Evolutionary conservation across 53 echinoderm and acorn worm species (phyloP).

Genomic region (Pentamera pediparva): DNA sequence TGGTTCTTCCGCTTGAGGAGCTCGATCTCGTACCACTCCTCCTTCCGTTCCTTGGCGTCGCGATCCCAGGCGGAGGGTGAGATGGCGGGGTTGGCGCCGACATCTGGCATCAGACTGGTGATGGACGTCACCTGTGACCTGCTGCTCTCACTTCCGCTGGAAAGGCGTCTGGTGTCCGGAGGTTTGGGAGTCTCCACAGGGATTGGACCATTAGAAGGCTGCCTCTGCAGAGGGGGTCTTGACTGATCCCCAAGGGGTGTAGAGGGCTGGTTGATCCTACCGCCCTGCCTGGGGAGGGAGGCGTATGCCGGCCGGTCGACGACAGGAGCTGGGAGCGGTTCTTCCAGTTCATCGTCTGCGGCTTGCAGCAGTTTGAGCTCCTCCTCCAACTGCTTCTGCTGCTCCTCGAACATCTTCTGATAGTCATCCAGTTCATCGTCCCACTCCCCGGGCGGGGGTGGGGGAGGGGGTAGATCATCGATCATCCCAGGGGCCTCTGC

Average conservation of each 20-base stretch:
- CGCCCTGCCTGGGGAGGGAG: conserved; percentile 67
- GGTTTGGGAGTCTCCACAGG: conserved; percentile 66
- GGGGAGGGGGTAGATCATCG: conserved; percentile 59
- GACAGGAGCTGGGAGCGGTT: conserved; percentile 6
- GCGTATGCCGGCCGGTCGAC: conserved; percentile 56
- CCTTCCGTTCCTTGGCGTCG: conserved; percentile 69
- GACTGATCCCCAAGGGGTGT: conserved; percentile 53
- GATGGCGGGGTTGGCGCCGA: neutral
- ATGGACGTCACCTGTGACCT: neutral
- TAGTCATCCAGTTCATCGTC: conserved; percentile 37
- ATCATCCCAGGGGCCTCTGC: conserved; percentile 38
- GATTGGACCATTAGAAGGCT: conserved; percentile 71
- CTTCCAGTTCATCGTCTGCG: conserved; percentile 10
- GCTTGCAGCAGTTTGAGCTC: conserved; percentile 16
- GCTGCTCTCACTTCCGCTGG: neutral
- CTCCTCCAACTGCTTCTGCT: conserved; percentile 41
- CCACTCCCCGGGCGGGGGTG: neutral
- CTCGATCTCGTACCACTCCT: conserved; percentile 64
- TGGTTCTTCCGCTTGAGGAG: conserved; percentile 57
- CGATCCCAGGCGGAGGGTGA: conserved; percentile 64
- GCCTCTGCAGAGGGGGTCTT: conserved; percentile 60
- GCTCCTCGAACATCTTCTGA: conserved; percentile 34
- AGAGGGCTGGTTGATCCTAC: conserved; percentile 70
- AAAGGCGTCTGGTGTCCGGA: too few relatives aligned
- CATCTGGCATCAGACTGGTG: conserved; percentile 5